Conservation (phyloP, 2,797 vertebrate genomes). For the Danio jaintianensis region DNA sequence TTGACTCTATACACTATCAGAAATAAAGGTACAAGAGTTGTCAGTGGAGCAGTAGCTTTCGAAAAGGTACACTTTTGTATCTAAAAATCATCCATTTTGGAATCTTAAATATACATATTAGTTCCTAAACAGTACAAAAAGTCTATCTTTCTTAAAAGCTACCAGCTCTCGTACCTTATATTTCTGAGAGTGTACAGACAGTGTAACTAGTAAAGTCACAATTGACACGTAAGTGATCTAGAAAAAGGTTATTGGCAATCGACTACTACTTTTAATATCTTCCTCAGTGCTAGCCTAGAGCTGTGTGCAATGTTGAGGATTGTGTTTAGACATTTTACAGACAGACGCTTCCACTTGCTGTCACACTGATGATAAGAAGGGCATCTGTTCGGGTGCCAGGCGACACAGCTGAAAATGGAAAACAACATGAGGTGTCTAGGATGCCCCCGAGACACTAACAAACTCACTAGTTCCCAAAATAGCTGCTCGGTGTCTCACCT, state of each 20-base stretch:
- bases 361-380: constrained; percentile 13
- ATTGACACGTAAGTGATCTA: background rate
- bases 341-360: background rate
- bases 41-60: too few species aligned
- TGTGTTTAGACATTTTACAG: background rate
- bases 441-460: background rate
- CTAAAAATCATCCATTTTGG: too few species aligned
- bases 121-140: too few species aligned
- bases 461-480: constrained; percentile 23
- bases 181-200: background rate
- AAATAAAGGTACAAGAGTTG: too few species aligned
- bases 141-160: too few species aligned
- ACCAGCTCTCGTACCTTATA: too few species aligned
- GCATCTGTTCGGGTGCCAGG: constrained; percentile 3
- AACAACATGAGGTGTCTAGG: constrained; percentile 7
- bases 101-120: too few species aligned
- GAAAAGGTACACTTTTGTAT: too few species aligned
- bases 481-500: constrained; percentile 11
- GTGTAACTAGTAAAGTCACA: background rate
- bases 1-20: too few species aligned
- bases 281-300: background rate
- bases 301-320: background rate
- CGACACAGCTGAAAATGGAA: background rate
- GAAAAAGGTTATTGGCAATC: background rate
- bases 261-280: background rate